Evolutionary conservation across 2,113 vertebrate genomes (phyloP), one percentile per base, ranked within the genome.

Genomic region (Cromileptes altivelis): DNA sequence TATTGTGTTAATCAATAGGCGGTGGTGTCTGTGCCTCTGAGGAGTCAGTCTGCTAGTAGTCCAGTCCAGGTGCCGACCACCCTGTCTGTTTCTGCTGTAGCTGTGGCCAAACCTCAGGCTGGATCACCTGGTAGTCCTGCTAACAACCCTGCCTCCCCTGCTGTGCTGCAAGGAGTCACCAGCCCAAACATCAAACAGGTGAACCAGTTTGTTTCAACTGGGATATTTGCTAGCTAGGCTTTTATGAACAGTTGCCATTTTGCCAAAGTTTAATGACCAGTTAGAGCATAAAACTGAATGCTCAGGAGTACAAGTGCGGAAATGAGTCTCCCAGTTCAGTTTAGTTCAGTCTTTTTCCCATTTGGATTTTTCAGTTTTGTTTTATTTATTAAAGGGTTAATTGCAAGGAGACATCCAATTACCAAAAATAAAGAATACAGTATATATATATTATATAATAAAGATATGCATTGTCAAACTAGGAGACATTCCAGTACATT

Each of bases 121-220:
- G 95, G 96, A 47, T 96, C 97, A 64, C 95, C 97, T 0, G 95
- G 95, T 60, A 97, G 94, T 49, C 96, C 96, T 0, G 92, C 93
- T 0, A 88, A 95, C 3, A 96, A 90, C 81, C 93, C 95, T 1
- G 85, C 95, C 13, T 91, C 97, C 1, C 88, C 97, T 1, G 93
- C 97, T 0, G 85, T 99, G 70, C 95, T 99, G 74, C 98, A 99
- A 91, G 97, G 97, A 0, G 92, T 98, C 11, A 85, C 94, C 58
- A 96, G 96, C 67, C 96, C 97, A 42, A 99, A 94, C 90, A 97
- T 99, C 92, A 99, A 99, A 92, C 98, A 99, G 97, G 98, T 99
- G 60, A 45, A 71, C 17, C 42, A 6, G 15, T 55, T 42, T 30
- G 15, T 68, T 52, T 80, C 27, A 49, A 5, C 8, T 61, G 21